Evolutionary conservation across 2,888 invertebrate genomes (phyloP), one percentile per base, ranked within the genome.

Genomic region (Mythimna impura): DNA sequence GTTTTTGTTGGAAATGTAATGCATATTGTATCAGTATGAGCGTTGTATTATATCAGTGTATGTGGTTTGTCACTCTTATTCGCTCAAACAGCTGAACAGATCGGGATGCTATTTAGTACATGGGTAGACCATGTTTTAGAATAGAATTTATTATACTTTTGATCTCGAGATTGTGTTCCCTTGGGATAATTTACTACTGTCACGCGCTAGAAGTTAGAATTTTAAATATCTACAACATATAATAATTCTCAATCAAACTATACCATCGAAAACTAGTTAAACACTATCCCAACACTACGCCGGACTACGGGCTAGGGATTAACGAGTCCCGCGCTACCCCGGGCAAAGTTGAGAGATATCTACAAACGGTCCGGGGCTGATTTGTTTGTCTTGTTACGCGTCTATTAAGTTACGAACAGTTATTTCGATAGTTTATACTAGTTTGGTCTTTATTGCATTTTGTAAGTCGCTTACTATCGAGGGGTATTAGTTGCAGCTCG

Each of bases 341-440:
- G 76, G 85, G 77, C 81, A 85, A 86, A 87, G 86, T 87, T 87
- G 81, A 81, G 86, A 86, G 86, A 83, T 87, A 87, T 82, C 86
- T 86, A 82, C 86, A 85, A 87, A 80, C 82, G 79, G 79, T 83
- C 80, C 83, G 74, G 76, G 84, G 77, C 82, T 86, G 86, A 87
- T 85, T 86, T 87, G 86, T 86, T 86, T 87, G 86, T 82, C 86
- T 86, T 86, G 83, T 86, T 87, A 84, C 78, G 86, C 82, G 80
- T 83, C 87, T 83, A 86, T 86, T 85, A 87, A 87, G 87, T 87
- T 83, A 87, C 81, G 78, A 87, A 75, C 75, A 78, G 82, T 85
- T 77, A 85, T 83, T 83, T 83, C 79, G 76, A 85, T 85, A 84
- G 86, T 84, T 78, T 80, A 71, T 77, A 66, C 73, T 76, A 73